These are phyloP conservation scores for Rhopalosiphum padi DNA, from an alignment of 1,140 invertebrate genomes.

Conservation along the genomic window DNA sequence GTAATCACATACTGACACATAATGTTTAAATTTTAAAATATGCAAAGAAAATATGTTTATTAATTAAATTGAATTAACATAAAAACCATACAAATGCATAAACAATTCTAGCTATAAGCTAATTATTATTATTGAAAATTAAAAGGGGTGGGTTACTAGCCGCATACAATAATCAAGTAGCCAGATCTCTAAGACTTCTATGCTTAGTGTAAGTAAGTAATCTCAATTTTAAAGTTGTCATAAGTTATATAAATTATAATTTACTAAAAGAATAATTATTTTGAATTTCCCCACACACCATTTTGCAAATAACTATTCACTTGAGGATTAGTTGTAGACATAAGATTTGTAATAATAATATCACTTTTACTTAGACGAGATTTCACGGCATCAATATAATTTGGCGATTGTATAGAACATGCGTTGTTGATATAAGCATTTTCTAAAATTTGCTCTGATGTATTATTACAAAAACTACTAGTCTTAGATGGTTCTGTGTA, in stretches of 20 bases:
- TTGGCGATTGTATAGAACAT: not conserved
- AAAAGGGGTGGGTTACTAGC: not conserved
- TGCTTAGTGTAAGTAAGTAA: not conserved
- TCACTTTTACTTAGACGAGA: slow-evolving; percentile 64
- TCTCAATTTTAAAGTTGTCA: not conserved
- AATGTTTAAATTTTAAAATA: not conserved
- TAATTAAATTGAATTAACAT: not conserved
- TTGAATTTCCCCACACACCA: slow-evolving; percentile 54
- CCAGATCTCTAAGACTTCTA: not conserved
- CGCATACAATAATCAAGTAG: not conserved
- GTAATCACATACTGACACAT: not conserved
- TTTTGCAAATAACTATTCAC: slow-evolving; percentile 59
- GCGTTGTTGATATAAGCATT: slow-evolving; percentile 32
- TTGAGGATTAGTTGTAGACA: slow-evolving; percentile 74
- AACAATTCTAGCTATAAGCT: not conserved
- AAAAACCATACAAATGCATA: not conserved
- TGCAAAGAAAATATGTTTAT: too few species aligned
- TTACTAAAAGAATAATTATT: slow-evolving; percentile 14
- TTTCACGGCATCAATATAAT: not conserved
- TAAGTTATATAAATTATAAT: not conserved
- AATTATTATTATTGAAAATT: slow-evolving; percentile 7
- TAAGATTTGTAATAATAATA: slow-evolving; percentile 72
- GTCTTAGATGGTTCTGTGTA: not conserved
- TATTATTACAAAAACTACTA: slow-evolving; percentile 27
- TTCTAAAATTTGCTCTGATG: slow-evolving; percentile 4